Evolutionary conservation across 2,113 vertebrate species (phyloP).

Genomic region (Chamaea fasciata): DNA sequence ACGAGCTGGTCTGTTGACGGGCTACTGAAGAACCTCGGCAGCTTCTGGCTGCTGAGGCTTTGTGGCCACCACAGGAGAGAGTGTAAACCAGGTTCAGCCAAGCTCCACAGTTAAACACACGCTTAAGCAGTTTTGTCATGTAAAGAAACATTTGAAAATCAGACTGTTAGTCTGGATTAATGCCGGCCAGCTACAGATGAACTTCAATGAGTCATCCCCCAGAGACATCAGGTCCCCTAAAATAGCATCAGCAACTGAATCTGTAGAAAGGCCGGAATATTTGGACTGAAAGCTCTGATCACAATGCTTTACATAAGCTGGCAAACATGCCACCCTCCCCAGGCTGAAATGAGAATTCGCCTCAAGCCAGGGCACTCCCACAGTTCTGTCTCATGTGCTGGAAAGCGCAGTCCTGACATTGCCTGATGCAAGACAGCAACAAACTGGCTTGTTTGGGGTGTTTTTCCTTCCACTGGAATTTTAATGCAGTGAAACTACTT

Average conservation of each 20-base stretch:
- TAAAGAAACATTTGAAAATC: background rate
- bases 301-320: background rate
- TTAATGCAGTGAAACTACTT: background rate
- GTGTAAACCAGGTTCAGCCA: background rate
- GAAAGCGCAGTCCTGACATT: background rate
- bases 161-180: conserved; percentile 37
- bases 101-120: background rate
- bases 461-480: background rate
- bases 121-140: background rate
- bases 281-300: background rate
- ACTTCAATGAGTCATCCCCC: conserved; percentile 49
- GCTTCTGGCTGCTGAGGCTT: background rate
- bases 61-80: accelerated
- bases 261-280: conserved; percentile 13
- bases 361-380: background rate
- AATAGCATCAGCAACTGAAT: conserved; percentile 54
- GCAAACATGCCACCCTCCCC: background rate
- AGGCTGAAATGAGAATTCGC: background rate
- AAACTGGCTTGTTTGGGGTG: background rate
- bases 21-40: background rate
- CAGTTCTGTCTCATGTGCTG: background rate
- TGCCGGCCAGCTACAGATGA: conserved; percentile 9
- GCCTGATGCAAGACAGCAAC: background rate
- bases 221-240: conserved; percentile 49
- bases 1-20: accelerated